phyloP scores from a whole-genome alignment of 2,113 vertebrate species.

The Syngnathus floridae region DNA sequence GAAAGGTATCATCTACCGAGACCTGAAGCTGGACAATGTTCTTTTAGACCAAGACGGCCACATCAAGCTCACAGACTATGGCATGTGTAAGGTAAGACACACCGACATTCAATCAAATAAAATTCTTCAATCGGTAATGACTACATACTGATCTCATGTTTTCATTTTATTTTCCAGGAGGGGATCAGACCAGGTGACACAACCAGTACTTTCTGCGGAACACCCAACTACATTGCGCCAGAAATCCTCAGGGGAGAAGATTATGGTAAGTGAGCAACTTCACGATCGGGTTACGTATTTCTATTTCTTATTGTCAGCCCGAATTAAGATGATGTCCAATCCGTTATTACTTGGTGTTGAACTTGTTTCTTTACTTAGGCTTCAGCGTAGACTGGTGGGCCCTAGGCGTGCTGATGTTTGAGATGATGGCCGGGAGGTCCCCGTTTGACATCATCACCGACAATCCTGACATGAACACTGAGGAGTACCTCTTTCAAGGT shows the following conservation, averaged over 20 bases:
- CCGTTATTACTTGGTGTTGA: neutral
- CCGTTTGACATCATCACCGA: conserved; percentile 97
- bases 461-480: conserved; percentile 99
- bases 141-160: neutral
- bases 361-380: conserved; percentile 61
- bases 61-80: conserved; percentile 96
- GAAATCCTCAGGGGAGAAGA: conserved; percentile 97
- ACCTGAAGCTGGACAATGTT: conserved; percentile 98
- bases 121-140: conserved; percentile 15
- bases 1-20: conserved; percentile 94
- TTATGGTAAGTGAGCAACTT: conserved; percentile 76
- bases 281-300: neutral
- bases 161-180: conserved; percentile 70
- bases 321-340: neutral
- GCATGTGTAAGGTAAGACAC: conserved; percentile 92
- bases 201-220: conserved; percentile 97
- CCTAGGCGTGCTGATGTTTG: conserved; percentile 95
- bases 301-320: neutral
- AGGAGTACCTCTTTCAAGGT: conserved; percentile 99
- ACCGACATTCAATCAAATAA: conserved; percentile 16
- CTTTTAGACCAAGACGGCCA: conserved; percentile 93
- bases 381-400: conserved; percentile 99
- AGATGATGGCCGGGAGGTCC: conserved; percentile 98
- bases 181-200: conserved; percentile 96
- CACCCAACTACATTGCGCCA: conserved; percentile 96